phyloP scores from a whole-genome alignment of 2,888 invertebrate genomes.

The Eledona agricola region DNA sequence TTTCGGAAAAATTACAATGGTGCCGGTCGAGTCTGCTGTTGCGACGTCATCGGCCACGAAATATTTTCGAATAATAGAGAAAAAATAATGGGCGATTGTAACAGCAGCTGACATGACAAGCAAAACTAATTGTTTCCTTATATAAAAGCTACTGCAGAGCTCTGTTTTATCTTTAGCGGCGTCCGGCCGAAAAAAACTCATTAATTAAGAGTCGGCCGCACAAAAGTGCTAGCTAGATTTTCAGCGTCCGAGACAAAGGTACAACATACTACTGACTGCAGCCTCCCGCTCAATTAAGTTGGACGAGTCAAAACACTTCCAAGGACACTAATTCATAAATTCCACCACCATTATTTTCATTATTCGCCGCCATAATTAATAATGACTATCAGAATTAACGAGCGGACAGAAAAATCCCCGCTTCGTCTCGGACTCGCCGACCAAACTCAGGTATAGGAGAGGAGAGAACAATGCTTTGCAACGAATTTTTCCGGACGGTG shows the following conservation, averaged over 20 bases:
- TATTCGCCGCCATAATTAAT: conserved; percentile 27
- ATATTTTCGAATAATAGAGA: conserved; percentile 31
- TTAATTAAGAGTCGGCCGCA: conserved; percentile 34
- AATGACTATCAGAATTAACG: conserved; percentile 32
- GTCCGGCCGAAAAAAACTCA: conserved; percentile 32
- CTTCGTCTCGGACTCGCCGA: conserved; percentile 15
- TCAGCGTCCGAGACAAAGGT: conserved; percentile 30
- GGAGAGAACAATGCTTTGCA: conserved; percentile 17
- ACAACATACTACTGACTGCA: no score
- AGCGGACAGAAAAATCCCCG: conserved; percentile 19
- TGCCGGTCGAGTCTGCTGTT: conserved; percentile 1
- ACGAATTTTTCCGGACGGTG: conserved; percentile 14
- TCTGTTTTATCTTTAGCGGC: conserved; percentile 37
- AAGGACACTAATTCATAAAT: conserved; percentile 38
- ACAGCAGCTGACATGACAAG: conserved; percentile 40
- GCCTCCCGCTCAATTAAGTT: conserved; percentile 36
- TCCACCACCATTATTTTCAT: conserved; percentile 35
- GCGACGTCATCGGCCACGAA: conserved; percentile 9
- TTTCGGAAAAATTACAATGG: conserved; percentile 5
- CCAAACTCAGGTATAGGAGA: conserved; percentile 16
- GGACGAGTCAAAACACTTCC: conserved; percentile 33
- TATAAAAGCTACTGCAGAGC: conserved; percentile 39
- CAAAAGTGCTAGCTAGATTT: conserved; percentile 30
- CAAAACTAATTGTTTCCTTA: conserved; percentile 41
- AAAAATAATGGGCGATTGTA: conserved; percentile 34